Conservation (phyloP, 2,888 invertebrate species). For the Empis stercorea region DNA sequence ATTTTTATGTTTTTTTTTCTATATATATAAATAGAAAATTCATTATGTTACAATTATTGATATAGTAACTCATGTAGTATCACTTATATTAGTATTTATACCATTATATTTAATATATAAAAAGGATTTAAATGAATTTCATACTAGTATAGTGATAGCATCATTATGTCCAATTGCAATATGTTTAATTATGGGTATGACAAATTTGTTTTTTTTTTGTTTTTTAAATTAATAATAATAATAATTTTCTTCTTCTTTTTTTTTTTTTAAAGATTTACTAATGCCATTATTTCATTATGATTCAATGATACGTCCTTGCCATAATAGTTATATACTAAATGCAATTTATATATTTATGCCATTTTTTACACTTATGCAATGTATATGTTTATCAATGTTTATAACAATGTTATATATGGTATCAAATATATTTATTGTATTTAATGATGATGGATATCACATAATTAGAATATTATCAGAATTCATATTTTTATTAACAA, state of each 20-base stretch:
- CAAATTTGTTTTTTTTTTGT: too few species aligned
- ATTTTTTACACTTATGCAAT: conserved; percentile 57
- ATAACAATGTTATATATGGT: conserved; percentile 58
- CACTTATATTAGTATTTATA: conserved; percentile 27
- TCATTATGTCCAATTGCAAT: conserved; percentile 41
- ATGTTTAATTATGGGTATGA: neutral
- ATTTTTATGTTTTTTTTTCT: too few species aligned
- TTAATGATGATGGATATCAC: too few species aligned
- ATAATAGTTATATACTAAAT: conserved; percentile 57
- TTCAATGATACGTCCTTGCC: conserved; percentile 49
- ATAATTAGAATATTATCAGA: conserved; percentile 48
- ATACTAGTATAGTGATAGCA: conserved; percentile 31
- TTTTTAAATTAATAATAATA: neutral
- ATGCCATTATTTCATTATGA: conserved; percentile 49
- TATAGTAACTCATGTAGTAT: conserved; percentile 26
- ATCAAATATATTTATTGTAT: conserved; percentile 31
- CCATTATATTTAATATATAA: conserved; percentile 31
- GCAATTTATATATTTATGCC: conserved; percentile 77
- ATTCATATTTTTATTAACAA: conserved; percentile 40
- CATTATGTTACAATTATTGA: too few species aligned
- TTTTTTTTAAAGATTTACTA: conserved; percentile 43
- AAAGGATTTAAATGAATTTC: conserved; percentile 28
- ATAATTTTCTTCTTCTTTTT: neutral
- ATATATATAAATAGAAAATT: too few species aligned
- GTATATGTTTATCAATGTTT: conserved; percentile 52